Conservation (phyloP, 2,888 invertebrate genomes). For the Orthosia gracilis region DNA sequence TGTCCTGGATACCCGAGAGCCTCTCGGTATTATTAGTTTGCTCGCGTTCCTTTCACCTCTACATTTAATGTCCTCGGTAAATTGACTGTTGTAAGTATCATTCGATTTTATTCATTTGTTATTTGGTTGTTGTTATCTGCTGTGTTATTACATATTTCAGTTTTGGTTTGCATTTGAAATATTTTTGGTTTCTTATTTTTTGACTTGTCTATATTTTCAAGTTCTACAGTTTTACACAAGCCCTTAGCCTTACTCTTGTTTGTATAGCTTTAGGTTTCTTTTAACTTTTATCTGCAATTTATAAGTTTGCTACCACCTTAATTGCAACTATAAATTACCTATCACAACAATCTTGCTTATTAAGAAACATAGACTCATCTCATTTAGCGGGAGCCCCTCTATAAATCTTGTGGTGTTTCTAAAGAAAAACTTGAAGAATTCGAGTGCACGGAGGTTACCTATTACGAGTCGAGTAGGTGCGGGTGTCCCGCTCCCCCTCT, state of each 20-base stretch:
- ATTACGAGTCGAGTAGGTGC: constrained; percentile 64
- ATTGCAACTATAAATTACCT: constrained; percentile 35
- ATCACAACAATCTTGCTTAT: constrained; percentile 41
- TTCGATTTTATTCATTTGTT: constrained; percentile 23
- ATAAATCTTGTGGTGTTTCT: constrained; percentile 49
- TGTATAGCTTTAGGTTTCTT: constrained; percentile 9
- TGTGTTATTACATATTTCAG: constrained; percentile 2
- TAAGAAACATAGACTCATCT: constrained; percentile 47
- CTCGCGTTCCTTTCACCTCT: constrained; percentile 54
- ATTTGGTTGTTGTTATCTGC: constrained; percentile 16
- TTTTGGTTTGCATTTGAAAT: neutral
- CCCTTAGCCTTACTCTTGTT: neutral
- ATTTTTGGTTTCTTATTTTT: neutral
- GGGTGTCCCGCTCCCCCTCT: constrained; percentile 67
- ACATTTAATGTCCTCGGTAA: constrained; percentile 54
- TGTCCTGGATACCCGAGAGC: constrained; percentile 61
- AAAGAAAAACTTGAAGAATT: constrained; percentile 62
- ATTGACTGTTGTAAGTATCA: constrained; percentile 34
- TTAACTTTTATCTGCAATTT: constrained; percentile 4
- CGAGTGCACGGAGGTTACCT: constrained; percentile 61
- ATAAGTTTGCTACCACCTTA: constrained; percentile 19
- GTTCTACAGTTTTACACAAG: constrained; percentile 1
- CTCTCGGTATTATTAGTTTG: constrained; percentile 52
- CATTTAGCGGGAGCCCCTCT: constrained; percentile 33
- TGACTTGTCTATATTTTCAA: neutral